Percentiles rank a stretch among this genome's conserved stretches.
These are phyloP conservation scores for Halesus radiatus DNA, from an alignment of 1,140 invertebrate species.

Conservation along the genomic window DNA sequence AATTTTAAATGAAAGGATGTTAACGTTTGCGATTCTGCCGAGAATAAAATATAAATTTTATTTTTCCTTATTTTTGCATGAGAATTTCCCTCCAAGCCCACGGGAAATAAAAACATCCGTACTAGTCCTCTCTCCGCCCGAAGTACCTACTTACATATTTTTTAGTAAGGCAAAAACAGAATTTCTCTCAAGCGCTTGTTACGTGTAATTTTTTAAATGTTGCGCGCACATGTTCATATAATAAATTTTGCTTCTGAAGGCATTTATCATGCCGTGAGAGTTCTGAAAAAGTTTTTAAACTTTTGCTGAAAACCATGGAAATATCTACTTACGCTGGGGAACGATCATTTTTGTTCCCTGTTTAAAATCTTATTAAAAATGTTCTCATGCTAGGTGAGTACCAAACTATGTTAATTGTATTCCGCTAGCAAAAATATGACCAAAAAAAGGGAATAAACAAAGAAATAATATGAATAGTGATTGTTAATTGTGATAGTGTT, in stretches of 20 bases:
- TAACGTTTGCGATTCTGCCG: too few relatives aligned
- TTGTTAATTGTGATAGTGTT: too few relatives aligned
- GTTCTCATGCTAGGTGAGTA: too few relatives aligned
- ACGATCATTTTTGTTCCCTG: not conserved
- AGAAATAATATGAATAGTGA: too few relatives aligned
- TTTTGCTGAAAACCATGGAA: not conserved
- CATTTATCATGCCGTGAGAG: conserved; percentile 16
- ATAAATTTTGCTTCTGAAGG: conserved; percentile 20
- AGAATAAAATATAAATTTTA: too few relatives aligned
- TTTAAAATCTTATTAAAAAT: not conserved
- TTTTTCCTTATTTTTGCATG: conserved; percentile 17
- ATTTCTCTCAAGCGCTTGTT: conserved; percentile 20
- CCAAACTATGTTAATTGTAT: too few relatives aligned
- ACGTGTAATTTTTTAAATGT: conserved; percentile 30
- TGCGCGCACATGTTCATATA: conserved; percentile 4
- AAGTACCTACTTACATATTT: not conserved
- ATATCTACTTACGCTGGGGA: not conserved
- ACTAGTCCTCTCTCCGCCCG: not conserved
- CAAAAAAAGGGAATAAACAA: too few relatives aligned
- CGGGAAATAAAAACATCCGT: conserved; percentile 24
- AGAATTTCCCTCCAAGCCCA: conserved; percentile 2
- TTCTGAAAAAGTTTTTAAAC: conserved; percentile 5
- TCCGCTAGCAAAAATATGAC: too few relatives aligned
- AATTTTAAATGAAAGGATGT: too few relatives aligned
- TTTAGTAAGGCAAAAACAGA: conserved; percentile 18